Evolutionary conservation across 2,797 vertebrate genomes (phyloP), one percentile per base, ranked within the genome.

Genomic region (Danio choprae): DNA sequence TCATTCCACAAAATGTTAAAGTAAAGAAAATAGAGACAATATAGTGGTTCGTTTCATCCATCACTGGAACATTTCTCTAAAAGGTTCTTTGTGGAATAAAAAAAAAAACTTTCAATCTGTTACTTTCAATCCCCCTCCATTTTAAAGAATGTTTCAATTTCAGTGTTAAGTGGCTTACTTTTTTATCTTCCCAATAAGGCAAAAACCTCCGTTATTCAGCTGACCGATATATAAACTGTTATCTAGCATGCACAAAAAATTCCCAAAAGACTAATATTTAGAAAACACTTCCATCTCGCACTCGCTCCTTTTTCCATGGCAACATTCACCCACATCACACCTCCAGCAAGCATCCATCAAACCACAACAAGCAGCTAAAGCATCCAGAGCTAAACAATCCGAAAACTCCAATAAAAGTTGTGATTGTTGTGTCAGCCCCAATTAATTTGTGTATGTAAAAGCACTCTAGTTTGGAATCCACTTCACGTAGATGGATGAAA

Each of bases 381-480:
- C 44, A 48, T 74, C 53, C 48, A 53, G 51, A 50, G n/a, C 41
- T 7, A 50, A 64, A 64, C 38, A 83, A 76, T 79, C 51, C 62
- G 69, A 75, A 80, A 13, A 29, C 58, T 71, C 8, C n/a, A 13
- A 79, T 68, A 81, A 72, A 69, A 81, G 81, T 81, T 79, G 50
- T 58, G 73, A 53, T 82, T 82, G 59, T 73, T 74, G 69, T 60
- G 70, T 44, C 50, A 22, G 63, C 38, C 74, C 71, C 29, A 82
- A 84, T 84, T 85, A 75, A 87, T 84, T 81, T 82, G 82, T 55
- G 22, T 10, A 41, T 59, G 65, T 58, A 80, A 79, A 74, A 75
- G 62, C 76, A 77, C 82, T 82, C 63, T 77, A 71, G 13, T 79
- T 74, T 48, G 60, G 51, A 59, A 77, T 73, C 20, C 82, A 62